Conservation (phyloP, 1,140 invertebrate species). For the Antheraea mylitta region DNA sequence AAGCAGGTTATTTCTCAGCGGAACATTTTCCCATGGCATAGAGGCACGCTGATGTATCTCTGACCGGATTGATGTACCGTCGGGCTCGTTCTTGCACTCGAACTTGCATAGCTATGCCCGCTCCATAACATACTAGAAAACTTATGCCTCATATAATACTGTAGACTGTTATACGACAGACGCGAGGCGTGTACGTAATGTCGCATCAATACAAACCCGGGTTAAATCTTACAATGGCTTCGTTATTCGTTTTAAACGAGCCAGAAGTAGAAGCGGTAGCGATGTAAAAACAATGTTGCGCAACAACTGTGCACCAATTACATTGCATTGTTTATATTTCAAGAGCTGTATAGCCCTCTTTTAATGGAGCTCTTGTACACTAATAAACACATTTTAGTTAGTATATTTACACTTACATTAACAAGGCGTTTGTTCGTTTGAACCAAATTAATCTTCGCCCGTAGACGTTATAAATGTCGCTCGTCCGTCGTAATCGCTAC, state of each 20-base stretch:
- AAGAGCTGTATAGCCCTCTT: slow-evolving; percentile 38
- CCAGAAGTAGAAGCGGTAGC: slow-evolving; percentile 13
- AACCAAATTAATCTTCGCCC: slow-evolving; percentile 61
- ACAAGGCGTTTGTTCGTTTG: slow-evolving; percentile 50
- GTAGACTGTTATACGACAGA: slow-evolving; percentile 5
- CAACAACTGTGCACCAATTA: slow-evolving; percentile 51
- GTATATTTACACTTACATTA: slow-evolving; percentile 61
- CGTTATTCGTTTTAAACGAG: slow-evolving; percentile 5
- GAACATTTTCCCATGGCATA: slow-evolving; percentile 63
- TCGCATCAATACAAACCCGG: background rate
- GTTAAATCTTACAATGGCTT: slow-evolving; percentile 2
- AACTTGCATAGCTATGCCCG: slow-evolving; percentile 38
- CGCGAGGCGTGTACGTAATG: background rate
- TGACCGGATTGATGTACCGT: slow-evolving; percentile 42
- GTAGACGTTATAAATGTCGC: slow-evolving; percentile 61
- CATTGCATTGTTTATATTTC: slow-evolving; percentile 53
- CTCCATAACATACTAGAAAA: background rate
- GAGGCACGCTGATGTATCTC: slow-evolving; percentile 55
- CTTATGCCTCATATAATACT: background rate
- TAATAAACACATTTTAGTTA: slow-evolving; percentile 60
- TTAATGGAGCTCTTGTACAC: slow-evolving; percentile 42
- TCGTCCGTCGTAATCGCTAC: slow-evolving; percentile 45
- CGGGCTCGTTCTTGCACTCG: slow-evolving; percentile 56
- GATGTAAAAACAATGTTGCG: slow-evolving; percentile 27
- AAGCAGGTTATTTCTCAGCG: slow-evolving; percentile 39